Evolutionary conservation across 2,888 invertebrate species (phyloP).

Genomic region (Pseudeuparius sepicola): DNA sequence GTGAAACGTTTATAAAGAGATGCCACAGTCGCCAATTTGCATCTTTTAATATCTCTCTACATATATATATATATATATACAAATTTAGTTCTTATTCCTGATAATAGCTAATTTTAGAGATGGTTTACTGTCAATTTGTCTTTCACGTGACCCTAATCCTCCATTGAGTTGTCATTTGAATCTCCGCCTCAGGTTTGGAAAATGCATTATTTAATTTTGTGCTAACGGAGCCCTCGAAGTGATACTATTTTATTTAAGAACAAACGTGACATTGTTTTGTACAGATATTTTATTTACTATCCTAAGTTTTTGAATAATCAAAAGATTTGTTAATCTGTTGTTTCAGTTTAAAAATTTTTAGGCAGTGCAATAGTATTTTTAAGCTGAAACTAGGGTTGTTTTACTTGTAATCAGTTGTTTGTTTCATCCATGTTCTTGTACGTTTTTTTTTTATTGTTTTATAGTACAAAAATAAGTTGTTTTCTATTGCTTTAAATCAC

Average conservation of each 20-base stretch:
- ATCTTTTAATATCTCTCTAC: no score
- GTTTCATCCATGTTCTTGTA: conserved; percentile 22
- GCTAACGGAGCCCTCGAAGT: no score
- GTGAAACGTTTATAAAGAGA: no score
- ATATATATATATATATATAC: no score
- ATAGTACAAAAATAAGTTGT: conserved; percentile 32
- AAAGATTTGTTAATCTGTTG: conserved; percentile 19
- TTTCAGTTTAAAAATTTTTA: conserved; percentile 26
- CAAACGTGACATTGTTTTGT: conserved; percentile 33
- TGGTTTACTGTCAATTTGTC: no score
- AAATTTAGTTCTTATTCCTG: no score
- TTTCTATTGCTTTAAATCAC: conserved; percentile 28
- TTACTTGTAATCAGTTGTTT: conserved; percentile 21
- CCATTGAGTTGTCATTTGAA: no score
- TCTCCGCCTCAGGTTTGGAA: no score
- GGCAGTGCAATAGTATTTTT: conserved; percentile 27
- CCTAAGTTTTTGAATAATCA: conserved; percentile 20
- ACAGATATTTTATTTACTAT: conserved; percentile 30
- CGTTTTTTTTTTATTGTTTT: conserved; percentile 27
- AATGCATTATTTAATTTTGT: no score
- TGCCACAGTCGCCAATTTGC: no score
- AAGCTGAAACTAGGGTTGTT: conserved; percentile 25
- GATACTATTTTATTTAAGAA: conserved; percentile 28
- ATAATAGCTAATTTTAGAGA: no score
- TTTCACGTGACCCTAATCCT: no score